Evolutionary conservation across 2,888 invertebrate genomes (phyloP), one percentile per base, ranked within the genome.

Genomic region (Keiferia lycopersicella): DNA sequence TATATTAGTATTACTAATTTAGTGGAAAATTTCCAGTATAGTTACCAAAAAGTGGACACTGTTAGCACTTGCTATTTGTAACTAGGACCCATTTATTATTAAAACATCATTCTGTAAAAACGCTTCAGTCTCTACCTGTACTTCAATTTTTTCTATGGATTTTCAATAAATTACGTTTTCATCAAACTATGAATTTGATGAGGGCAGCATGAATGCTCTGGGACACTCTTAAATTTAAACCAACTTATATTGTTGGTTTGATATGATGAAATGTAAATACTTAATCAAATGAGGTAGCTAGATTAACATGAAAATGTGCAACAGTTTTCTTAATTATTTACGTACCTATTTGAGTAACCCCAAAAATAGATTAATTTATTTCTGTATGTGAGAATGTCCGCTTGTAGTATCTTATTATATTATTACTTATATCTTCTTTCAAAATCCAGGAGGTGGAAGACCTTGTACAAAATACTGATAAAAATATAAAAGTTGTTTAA

Each of bases 401-500:
- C 66, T 66, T 68, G 59, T 63, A 67, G 64, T 67, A 67, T 64
- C 64, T 65, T 64, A 62, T 58, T 64, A 63, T 64, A 61, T 51
- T 64, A 34, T 34, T 34, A 34, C 34, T 34, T 34, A 8, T 10
- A 41, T 63, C 50, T 80, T 79, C 79, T 75, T 81, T 34, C 78
- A 77, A 79, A 79, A 74, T 71, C 79, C 76, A 78, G 78, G 83
- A 84, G 79, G 74, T 72, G 78, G 79, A 81, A 80, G 81, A 82
- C 77, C 78, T 86, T 88, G 86, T 88, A 88, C 86, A 87, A 88
- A 87, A 81, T 84, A 81, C 86, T 86, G 79, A 80, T 81, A 78
- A 82, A 75, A 90, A 91, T 91, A 91, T 91, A 91, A 91, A 91
- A 91, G 91, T 91, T 91, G 91, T 91, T 91, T 91, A 91, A 91